Base-by-base conservation (phyloP, 1,140 invertebrate genomes). In the Pomacea maculata region DNA sequence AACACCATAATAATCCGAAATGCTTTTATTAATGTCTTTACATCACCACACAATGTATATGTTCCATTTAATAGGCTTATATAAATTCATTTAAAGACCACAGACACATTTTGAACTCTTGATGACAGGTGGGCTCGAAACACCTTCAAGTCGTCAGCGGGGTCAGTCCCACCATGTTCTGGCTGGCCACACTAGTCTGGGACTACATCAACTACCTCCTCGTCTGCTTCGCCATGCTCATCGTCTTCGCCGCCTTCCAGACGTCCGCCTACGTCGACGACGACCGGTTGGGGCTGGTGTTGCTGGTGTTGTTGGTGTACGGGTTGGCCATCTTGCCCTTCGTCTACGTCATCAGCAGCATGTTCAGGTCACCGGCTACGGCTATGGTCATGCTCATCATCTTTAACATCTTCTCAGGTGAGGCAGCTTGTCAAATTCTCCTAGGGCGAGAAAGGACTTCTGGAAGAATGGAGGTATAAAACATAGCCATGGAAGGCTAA, bases 131-230 rank as follows among this genome's bases (percentile, higher is more conserved):
- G 72, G 87, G 87, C 52, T 84, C 89, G 0, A 90, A 90, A 81
- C 89, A 90, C 81, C 67, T 88, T 19, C 89, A 90, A 80, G 82
- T 86, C 74, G 87, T 91, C 21, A 89, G 88, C 82, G 90, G 90
- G 7, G 94, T 95, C 0, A 93, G 94, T 65, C 93, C 94, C 0
- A 91, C 93, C 29, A 93, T 93, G 3, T 95, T 95, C 89, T 96
- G 96, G 96, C 77, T 93, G 1, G 91, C 94, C 1, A 94, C 94
- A 2, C 93, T 95, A 54, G 61, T 95, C 0, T 96, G 95, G 94
- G 96, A 97, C 75, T 83, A 90, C 25, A 82, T 92, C n/a, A 90
- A 89, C 84, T 91, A 87, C 80, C 17, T 91, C 1, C 75, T 90
- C 14, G 87, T 89, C 4, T 81, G 77, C 21, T 55, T 87, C 6